Evolutionary conservation across 2,797 vertebrate species (phyloP).

Genomic region (Strix occidentalis): DNA sequence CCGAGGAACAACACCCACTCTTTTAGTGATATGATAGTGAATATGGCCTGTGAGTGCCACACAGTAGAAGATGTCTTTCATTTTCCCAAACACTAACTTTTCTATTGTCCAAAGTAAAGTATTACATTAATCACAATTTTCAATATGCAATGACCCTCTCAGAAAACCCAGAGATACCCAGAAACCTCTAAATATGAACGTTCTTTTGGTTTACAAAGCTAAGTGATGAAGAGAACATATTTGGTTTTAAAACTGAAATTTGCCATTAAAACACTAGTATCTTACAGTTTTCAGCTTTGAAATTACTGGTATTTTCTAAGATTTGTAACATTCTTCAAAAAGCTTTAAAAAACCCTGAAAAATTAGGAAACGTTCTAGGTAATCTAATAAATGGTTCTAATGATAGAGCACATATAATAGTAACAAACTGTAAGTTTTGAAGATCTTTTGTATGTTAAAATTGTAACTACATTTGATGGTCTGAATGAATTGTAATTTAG

Average conservation of each 20-base stretch:
- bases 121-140: neutral
- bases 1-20: neutral
- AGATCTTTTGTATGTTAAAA: neutral
- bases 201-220: neutral
- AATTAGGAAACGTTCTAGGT: neutral
- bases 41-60: neutral
- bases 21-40: neutral
- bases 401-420: neutral
- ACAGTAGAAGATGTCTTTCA: neutral
- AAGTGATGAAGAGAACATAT: neutral
- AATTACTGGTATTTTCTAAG: neutral
- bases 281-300: neutral
- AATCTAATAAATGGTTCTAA: neutral
- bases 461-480: neutral
- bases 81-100: neutral
- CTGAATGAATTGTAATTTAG: neutral
- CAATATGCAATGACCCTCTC: neutral
- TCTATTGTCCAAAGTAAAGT: neutral
- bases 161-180: neutral
- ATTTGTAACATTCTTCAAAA: neutral
- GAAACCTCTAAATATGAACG: neutral
- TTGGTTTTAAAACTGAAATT: neutral
- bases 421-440: neutral
- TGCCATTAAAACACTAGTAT: neutral
- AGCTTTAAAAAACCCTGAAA: neutral